Evolutionary conservation across 2,113 vertebrate species (phyloP), one percentile per base, ranked within the genome.

Genomic region (Arothron firmamentum): DNA sequence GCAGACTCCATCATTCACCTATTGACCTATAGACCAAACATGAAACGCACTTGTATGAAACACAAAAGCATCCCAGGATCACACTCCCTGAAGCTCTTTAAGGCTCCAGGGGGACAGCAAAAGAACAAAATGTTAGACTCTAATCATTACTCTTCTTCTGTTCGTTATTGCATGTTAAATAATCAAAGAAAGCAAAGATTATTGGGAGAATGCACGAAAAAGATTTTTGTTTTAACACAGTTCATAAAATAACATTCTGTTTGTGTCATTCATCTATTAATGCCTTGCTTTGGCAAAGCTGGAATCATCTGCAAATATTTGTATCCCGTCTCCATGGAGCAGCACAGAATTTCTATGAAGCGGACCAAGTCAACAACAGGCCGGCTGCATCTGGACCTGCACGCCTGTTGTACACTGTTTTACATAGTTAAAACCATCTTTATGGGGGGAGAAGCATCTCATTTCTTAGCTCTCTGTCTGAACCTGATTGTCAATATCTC

Each of bases 351-450:
- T 53, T 77, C 17, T 13, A 52, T 43, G 50, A 23, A 61, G 64
- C 25, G 15, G 2, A 34, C 62, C 63, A 58, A 42, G 18, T 70
- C 74, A 83, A 77, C 67, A 78, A 67, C 45, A 14, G 45, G 65
- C 58, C 54, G 52, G 4, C 57, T 64, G 59, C 77, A 79, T 85
- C 67, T 81, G 77, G 69, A 64, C 31, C 59, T 25, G 72, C 56
- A 38, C 54, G 34, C 34, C 10, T 38, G 34, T 9, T 38, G 2
- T 38, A 34, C 31, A 34, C 31, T 34, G 25, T 25, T 25, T 25
- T 25, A 25, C 25, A 25, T 25, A 34, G 31, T 34, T 10, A 9
- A 34, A 34, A 34, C 3, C 31, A 38, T 38, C 11, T 38, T 38
- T 38, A 38, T 12, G 8, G 34, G 10, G 11, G 34, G 34, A 38